Percentiles rank a stretch among this genome's conserved stretches.
Evolutionary conservation across 1,140 invertebrate genomes (phyloP).

Genomic region (Eubasilissa regina): DNA sequence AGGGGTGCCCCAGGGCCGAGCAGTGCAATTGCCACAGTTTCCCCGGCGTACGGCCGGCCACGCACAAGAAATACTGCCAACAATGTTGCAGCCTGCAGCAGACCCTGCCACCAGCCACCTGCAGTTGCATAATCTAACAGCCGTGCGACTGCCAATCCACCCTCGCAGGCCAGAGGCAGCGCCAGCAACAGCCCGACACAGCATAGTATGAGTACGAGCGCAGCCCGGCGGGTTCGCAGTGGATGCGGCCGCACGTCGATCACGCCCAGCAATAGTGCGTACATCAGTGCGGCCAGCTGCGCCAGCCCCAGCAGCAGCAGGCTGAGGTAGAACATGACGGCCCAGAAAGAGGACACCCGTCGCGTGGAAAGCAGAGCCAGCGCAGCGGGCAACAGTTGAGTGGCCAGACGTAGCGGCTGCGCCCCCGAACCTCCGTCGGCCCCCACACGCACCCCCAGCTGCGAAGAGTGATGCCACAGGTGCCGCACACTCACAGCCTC

Average conservation of each 20-base stretch:
- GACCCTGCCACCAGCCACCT: slow-evolving; percentile 89
- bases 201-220: slow-evolving; percentile 89
- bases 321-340: slow-evolving; percentile 88
- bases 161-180: slow-evolving; percentile 86
- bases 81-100: slow-evolving; percentile 84
- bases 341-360: slow-evolving; percentile 87
- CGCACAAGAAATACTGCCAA: slow-evolving; percentile 87
- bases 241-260: slow-evolving; percentile 58
- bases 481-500: slow-evolving; percentile 68
- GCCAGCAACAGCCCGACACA: slow-evolving; percentile 88
- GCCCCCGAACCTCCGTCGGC: slow-evolving; percentile 74
- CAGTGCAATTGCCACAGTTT: slow-evolving; percentile 83
- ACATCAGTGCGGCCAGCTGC: slow-evolving; percentile 86
- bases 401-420: slow-evolving; percentile 86
- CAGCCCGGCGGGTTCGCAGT: slow-evolving; percentile 80
- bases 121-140: slow-evolving; percentile 88
- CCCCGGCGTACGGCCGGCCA: slow-evolving; percentile 87
- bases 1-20: slow-evolving; percentile 69
- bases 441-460: slow-evolving; percentile 79
- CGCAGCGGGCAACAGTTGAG: slow-evolving; percentile 88
- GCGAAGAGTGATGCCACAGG: slow-evolving; percentile 80
- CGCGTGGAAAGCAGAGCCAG: slow-evolving; percentile 80
- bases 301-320: slow-evolving; percentile 90
- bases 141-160: slow-evolving; percentile 87
- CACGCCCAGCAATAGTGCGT: slow-evolving; percentile 76